phyloP scores from a whole-genome alignment of 1,140 invertebrate species.

The Drosophila watanabei region DNA sequence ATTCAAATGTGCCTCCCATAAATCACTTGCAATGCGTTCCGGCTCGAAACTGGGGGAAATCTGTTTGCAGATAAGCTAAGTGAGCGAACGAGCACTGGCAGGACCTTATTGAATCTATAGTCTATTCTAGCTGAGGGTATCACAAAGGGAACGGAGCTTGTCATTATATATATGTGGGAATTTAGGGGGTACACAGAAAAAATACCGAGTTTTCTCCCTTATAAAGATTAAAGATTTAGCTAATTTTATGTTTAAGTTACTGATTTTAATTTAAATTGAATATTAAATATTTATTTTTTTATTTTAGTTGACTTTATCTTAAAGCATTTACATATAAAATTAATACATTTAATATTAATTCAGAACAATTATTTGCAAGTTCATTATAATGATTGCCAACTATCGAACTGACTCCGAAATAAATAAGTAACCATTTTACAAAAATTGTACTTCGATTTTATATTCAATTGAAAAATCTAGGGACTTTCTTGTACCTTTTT shows the following conservation, averaged over 20 bases:
- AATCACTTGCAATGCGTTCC: constrained; percentile 59
- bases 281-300: too few species aligned
- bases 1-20: constrained; percentile 61
- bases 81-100: constrained; percentile 1
- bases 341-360: too few species aligned
- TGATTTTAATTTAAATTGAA: too few species aligned
- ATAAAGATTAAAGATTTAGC: not conserved
- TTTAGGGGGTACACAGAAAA: not conserved
- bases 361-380: too few species aligned
- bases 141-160: not conserved
- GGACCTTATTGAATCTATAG: constrained; percentile 39
- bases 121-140: not conserved
- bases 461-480: too few species aligned
- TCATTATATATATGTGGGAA: not conserved
- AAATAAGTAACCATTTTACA: too few species aligned
- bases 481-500: too few species aligned
- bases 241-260: not conserved
- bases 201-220: not conserved
- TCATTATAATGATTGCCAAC: too few species aligned
- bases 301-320: too few species aligned
- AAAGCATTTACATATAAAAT: too few species aligned
- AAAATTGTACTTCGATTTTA: too few species aligned
- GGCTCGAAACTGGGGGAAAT: constrained; percentile 35
- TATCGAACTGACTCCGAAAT: not conserved
- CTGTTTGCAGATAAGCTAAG: constrained; percentile 45